Evolutionary conservation across 2,113 vertebrate species (phyloP).

Genomic region (Scytalopus superciliaris): DNA sequence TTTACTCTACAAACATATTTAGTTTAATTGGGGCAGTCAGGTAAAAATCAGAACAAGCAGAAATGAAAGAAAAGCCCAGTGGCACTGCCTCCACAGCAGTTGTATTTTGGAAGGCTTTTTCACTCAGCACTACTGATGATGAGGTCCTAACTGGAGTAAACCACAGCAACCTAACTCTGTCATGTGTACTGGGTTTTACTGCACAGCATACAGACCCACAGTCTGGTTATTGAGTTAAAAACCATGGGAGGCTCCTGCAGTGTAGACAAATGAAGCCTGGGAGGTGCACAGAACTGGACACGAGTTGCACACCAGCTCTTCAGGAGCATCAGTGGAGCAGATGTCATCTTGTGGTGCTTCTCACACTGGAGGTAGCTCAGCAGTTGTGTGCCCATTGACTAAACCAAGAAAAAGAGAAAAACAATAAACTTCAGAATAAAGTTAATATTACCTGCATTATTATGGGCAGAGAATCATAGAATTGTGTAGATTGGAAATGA

Average conservation of each 20-base stretch:
- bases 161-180: not conserved
- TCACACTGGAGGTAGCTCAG: not conserved
- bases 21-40: not conserved
- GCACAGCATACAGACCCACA: not conserved
- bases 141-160: not conserved
- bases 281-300: not conserved
- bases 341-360: not conserved
- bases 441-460: not conserved
- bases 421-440: not conserved
- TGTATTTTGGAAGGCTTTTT: not conserved
- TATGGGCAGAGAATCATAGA: not conserved
- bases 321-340: not conserved
- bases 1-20: slow-evolving; percentile 2
- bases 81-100: not conserved
- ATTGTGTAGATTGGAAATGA: not conserved
- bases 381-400: not conserved
- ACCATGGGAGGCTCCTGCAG: not conserved
- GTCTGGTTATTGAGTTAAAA: not conserved
- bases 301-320: not conserved
- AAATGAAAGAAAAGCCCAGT: not conserved
- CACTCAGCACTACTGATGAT: not conserved
- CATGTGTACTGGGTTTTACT: accelerated
- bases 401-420: not conserved
- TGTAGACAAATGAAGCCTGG: not conserved
- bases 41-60: not conserved